These are phyloP conservation scores for Enteromius mattozi DNA, from an alignment of 2,797 vertebrate species.

Conservation along the genomic window DNA sequence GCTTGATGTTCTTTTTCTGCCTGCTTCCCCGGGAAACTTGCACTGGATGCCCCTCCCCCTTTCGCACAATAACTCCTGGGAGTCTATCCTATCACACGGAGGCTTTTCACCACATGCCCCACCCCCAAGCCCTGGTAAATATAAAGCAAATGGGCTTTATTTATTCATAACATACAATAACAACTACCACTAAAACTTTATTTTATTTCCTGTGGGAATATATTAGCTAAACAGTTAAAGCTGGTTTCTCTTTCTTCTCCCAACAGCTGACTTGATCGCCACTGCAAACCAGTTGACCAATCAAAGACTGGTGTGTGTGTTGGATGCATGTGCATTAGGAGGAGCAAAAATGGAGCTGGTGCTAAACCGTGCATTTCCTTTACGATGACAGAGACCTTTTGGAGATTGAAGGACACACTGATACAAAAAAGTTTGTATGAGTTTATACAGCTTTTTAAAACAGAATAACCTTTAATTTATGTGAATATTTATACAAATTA, in stretches of 20 bases:
- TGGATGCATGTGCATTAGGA: conserved; percentile 79
- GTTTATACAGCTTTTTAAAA: background rate
- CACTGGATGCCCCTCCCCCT: conserved; percentile 52
- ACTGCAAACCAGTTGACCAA: conserved; percentile 73
- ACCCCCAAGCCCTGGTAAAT: conserved; percentile 74
- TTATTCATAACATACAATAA: background rate
- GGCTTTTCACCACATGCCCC: conserved; percentile 74
- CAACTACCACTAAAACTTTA: background rate
- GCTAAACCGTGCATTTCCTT: conserved; percentile 71
- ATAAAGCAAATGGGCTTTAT: background rate
- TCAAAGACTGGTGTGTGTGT: conserved; percentile 75
- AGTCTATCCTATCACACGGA: conserved; percentile 75
- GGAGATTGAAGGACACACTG: background rate
- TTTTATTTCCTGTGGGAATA: background rate
- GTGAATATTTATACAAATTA: background rate
- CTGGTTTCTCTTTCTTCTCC: background rate
- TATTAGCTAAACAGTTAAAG: background rate
- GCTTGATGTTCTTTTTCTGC: conserved; percentile 65
- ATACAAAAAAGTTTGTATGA: background rate
- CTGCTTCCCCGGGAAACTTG: conserved; percentile 53
- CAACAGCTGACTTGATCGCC: conserved; percentile 74
- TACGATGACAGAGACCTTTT: conserved; percentile 44
- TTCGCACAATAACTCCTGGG: conserved; percentile 75
- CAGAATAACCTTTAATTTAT: background rate
- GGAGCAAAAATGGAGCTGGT: conserved; percentile 69